Evolutionary conservation across 2,888 invertebrate species (phyloP).

Genomic region (Stenichneumon culpator): DNA sequence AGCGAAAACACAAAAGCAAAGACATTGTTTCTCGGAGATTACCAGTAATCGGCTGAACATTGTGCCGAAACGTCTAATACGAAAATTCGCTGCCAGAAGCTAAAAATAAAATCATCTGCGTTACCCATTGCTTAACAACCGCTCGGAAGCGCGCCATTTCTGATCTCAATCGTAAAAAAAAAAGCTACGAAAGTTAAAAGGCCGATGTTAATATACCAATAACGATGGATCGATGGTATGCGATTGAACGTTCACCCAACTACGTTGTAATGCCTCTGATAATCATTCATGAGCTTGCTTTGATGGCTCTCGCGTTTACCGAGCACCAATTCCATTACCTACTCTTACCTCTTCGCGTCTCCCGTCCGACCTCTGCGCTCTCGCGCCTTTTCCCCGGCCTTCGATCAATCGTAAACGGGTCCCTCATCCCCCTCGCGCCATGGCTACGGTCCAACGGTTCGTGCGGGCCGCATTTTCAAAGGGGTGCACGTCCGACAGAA

Average conservation of each 20-base stretch:
- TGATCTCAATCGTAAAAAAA: background rate
- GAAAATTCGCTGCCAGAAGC: too few species aligned
- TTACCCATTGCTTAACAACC: too few species aligned
- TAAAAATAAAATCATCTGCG: too few species aligned
- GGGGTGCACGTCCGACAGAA: slow-evolving; percentile 40
- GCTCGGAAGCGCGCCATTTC: too few species aligned
- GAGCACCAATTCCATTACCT: background rate
- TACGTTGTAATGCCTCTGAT: background rate
- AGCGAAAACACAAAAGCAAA: too few species aligned
- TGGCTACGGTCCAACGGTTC: slow-evolving; percentile 31
- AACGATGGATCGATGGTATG: background rate
- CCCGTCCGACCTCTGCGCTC: slow-evolving; percentile 11
- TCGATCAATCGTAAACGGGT: slow-evolving; percentile 58
- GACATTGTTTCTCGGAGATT: too few species aligned
- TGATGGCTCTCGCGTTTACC: slow-evolving; percentile 17
- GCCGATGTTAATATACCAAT: background rate
- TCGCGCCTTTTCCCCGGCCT: slow-evolving; percentile 3
- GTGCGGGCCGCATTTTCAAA: slow-evolving; percentile 44
- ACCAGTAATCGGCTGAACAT: too few species aligned
- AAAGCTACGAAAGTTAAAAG: too few species aligned
- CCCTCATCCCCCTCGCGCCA: background rate
- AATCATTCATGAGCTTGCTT: slow-evolving; percentile 25
- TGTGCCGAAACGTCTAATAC: too few species aligned
- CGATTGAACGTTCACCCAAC: background rate
- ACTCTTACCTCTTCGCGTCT: slow-evolving; percentile 14